A percentile compares a stretch with the other conserved stretches of the same genome.
These are phyloP conservation scores for Melinaea menophilus DNA, from an alignment of 2,888 invertebrate genomes.

Conservation along the genomic window DNA sequence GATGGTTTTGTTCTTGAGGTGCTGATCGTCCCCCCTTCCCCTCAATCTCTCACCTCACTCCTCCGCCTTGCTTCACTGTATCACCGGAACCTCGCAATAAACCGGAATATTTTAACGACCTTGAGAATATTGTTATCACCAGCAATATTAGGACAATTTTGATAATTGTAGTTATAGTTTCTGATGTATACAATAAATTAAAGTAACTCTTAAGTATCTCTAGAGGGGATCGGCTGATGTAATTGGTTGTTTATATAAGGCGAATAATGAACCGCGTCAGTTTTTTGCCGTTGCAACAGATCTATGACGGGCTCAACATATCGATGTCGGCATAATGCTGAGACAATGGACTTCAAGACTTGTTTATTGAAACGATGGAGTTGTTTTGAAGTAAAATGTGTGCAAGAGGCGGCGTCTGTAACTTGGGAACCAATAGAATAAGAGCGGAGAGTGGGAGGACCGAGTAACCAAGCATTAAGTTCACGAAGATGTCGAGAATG, in stretches of 20 bases:
- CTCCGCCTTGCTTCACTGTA: conserved; percentile 45
- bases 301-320: conserved; percentile 59
- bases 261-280: conserved; percentile 47
- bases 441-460: conserved; percentile 65
- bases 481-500: conserved; percentile 49
- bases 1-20: conserved; percentile 49
- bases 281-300: conserved; percentile 57
- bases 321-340: conserved; percentile 64
- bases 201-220: not conserved
- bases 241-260: conserved; percentile 36
- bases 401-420: conserved; percentile 69
- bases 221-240: conserved; percentile 21
- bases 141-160: not conserved
- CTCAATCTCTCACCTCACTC: conserved; percentile 32
- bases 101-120: conserved; percentile 35
- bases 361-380: conserved; percentile 74
- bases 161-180: not conserved
- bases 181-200: conserved; percentile 2
- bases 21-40: conserved; percentile 37
- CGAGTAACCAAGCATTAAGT: conserved; percentile 68
- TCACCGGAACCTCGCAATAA: conserved; percentile 45
- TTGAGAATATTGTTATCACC: not conserved
- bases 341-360: conserved; percentile 74
- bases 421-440: conserved; percentile 66
- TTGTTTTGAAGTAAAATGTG: conserved; percentile 70